These are phyloP conservation scores for Neopipo cinnamomea DNA, from an alignment of 2,113 vertebrate species.

Conservation along the genomic window DNA sequence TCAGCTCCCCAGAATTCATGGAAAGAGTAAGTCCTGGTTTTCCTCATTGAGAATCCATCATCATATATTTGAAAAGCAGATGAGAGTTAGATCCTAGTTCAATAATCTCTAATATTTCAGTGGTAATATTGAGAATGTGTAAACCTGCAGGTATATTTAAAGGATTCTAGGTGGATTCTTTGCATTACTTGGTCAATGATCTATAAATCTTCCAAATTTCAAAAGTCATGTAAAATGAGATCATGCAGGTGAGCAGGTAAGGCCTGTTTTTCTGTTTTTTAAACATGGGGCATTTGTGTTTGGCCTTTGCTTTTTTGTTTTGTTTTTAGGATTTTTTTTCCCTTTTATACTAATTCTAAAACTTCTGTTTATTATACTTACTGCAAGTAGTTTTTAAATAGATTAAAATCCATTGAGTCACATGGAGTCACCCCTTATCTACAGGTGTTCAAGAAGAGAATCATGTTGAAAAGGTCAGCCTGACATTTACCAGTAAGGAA, in stretches of 20 bases:
- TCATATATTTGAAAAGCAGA: not conserved
- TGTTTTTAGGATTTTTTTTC: not conserved
- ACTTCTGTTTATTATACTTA: not conserved
- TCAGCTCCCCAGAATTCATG: not conserved
- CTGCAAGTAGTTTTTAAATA: not conserved
- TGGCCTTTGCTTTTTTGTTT: not conserved
- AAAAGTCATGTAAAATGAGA: not conserved
- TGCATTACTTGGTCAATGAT: not conserved
- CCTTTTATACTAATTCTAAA: not conserved
- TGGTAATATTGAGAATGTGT: not conserved
- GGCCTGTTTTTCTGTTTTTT: not conserved
- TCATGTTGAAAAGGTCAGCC: not conserved
- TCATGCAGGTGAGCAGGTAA: slow-evolving; percentile 13
- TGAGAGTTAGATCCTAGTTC: not conserved
- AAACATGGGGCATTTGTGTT: not conserved
- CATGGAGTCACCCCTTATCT: not conserved
- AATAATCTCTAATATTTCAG: not conserved
- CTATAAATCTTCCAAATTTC: not conserved
- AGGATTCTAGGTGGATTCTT: not conserved
- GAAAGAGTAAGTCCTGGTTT: not conserved
- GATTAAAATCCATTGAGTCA: not conserved
- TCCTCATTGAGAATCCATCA: not conserved
- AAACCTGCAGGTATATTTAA: not conserved
- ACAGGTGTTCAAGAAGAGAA: not conserved
- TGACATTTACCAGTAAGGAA: not conserved